These are phyloP conservation scores for Stenichneumon culpator DNA, from an alignment of 2,888 invertebrate species.

Conservation along the genomic window DNA sequence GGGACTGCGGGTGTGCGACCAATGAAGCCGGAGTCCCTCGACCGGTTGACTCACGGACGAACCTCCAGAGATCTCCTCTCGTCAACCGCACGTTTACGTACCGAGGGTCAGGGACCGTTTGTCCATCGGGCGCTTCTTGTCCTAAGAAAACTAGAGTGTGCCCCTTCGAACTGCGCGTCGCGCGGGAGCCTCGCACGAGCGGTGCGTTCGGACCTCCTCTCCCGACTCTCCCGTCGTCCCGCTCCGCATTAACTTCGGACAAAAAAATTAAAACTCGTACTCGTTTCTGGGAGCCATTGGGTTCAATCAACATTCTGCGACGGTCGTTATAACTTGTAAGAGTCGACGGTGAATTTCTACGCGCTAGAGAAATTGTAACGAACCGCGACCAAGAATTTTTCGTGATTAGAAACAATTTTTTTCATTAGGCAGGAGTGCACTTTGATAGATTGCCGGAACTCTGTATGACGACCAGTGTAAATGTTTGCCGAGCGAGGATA, in stretches of 20 bases:
- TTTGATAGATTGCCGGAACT: constrained; percentile 42
- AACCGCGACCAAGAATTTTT: neutral
- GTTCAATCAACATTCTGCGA: constrained; percentile 51
- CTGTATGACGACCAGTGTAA: constrained; percentile 27
- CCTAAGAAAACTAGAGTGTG: constrained; percentile 44
- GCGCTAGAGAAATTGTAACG: neutral
- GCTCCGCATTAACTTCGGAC: constrained; percentile 16
- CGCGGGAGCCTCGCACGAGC: neutral
- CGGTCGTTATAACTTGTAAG: constrained; percentile 32
- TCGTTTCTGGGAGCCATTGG: neutral
- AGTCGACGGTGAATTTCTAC: constrained; percentile 29
- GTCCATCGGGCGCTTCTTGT: constrained; percentile 33
- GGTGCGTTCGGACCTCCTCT: neutral
- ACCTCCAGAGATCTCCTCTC: constrained; percentile 4
- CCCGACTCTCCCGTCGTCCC: neutral
- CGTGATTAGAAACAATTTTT: constrained; percentile 47
- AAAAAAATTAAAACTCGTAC: constrained; percentile 24
- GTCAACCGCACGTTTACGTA: constrained; percentile 49
- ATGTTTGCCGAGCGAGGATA: constrained; percentile 40
- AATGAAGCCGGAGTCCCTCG: constrained; percentile 20
- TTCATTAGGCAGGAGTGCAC: constrained; percentile 39
- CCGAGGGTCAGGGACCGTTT: constrained; percentile 63
- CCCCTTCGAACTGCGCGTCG: neutral
- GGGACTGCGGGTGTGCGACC: constrained; percentile 51
- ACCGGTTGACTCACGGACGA: constrained; percentile 39